phyloP scores from a whole-genome alignment of 1,140 invertebrate genomes.

The Belonocnema kinseyi region DNA sequence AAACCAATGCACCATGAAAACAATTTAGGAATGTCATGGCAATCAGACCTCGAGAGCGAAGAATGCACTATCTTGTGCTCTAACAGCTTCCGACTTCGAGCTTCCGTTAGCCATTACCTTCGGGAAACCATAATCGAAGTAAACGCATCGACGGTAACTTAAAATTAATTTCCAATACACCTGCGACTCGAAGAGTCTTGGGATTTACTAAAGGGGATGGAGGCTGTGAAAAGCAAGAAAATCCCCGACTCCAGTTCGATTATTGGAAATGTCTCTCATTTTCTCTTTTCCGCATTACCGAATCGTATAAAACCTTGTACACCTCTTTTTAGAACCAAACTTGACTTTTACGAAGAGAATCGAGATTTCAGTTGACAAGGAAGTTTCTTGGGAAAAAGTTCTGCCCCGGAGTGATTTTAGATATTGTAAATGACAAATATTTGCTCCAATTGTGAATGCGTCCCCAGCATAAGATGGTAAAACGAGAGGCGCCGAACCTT shows the following conservation, averaged over 20 bases:
- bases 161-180: constrained; percentile 68
- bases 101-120: background rate
- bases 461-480: too few species aligned
- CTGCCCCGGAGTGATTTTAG: too few species aligned
- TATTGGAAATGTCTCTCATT: constrained; percentile 62
- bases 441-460: too few species aligned
- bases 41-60: background rate
- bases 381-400: too few species aligned
- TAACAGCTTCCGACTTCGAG: background rate
- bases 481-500: too few species aligned
- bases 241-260: constrained; percentile 51
- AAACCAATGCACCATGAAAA: too few species aligned
- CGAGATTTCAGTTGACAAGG: too few species aligned
- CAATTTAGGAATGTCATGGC: too few species aligned
- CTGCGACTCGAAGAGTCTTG: constrained; percentile 41
- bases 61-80: background rate
- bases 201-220: background rate
- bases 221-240: background rate
- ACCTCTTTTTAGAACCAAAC: too few species aligned
- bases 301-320: too few species aligned
- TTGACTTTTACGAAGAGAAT: too few species aligned
- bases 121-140: background rate
- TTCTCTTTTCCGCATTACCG: constrained; percentile 52
- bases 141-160: constrained; percentile 45
- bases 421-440: too few species aligned